Evolutionary conservation across 92 coral and sea anemone species (phyloP), one percentile per base, ranked within the genome.

Genomic region (Palythoa caribaeorum): DNA sequence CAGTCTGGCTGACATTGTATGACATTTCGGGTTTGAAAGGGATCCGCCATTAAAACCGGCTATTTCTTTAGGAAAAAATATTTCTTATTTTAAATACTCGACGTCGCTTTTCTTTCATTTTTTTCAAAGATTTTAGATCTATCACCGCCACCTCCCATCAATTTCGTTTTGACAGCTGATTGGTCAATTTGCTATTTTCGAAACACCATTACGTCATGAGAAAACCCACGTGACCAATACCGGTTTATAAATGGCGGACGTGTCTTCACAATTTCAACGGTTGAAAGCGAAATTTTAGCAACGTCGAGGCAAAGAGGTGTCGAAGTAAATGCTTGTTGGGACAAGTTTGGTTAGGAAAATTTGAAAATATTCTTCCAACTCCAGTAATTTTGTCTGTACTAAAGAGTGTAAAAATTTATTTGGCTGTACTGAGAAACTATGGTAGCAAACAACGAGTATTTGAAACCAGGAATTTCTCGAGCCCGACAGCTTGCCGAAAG

Each of bases 401-500:
- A 48, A 80, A 62, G 54, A 63, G 5, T 0, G 10, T 66, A 47
- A 81, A 81, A 47, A 48, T 48, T 66, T 48, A 19, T 13, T 28
- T 5, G 44, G 47, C 47, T 14, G 44, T 17, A 48, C 63, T 20
- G 15, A 17, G 21, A 81, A 81, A 81, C 11, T 66, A 81, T 90
- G 79, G 86, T 90, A 38, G 84, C 88, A 48, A 90, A 86, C 71
- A 77, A 76, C 69, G 94, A 87, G 69, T 84, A 87, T 52, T 73
- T 87, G 28, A 94, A 94, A 80, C 96, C 96, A 55, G 96, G 96
- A 38, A 92, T 94, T 75, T 92, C 96, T 62, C 96, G 93, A 17
- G 98, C 99, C 2, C 90, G 95, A 53, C 99, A 97, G 83, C 91
- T 97, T 4, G 97, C 99, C 15, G 99, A 97, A 87, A 96, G 98